A percentile compares a stretch with the other conserved stretches of the same genome.
Evolutionary conservation across 2,888 invertebrate genomes (phyloP).

Genomic region (Trachelus troglodyta): DNA sequence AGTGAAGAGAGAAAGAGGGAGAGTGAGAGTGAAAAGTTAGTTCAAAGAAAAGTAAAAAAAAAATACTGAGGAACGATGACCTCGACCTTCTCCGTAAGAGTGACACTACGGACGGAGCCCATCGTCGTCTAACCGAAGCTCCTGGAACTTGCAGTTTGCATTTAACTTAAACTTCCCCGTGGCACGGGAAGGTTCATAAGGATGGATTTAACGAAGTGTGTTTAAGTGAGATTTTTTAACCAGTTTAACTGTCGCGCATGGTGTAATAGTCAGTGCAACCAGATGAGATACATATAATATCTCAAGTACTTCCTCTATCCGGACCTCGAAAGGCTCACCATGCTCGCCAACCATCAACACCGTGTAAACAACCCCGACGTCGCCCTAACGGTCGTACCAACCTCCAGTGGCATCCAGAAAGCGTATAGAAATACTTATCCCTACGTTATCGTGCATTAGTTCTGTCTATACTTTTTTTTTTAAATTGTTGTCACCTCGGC

Average conservation of each 20-base stretch:
- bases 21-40: background rate
- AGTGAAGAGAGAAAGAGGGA: background rate
- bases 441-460: background rate
- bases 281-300: conserved; percentile 7
- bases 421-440: background rate
- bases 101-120: conserved; percentile 28
- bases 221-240: conserved; percentile 62
- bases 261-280: conserved; percentile 49
- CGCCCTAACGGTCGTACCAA: conserved; percentile 17
- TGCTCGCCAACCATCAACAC: conserved; percentile 8
- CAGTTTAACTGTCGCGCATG: conserved; percentile 62
- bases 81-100: conserved; percentile 11
- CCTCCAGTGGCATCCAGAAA: conserved; percentile 11
- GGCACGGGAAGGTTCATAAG: conserved; percentile 45
- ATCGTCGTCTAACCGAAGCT: conserved; percentile 38
- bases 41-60: conserved; percentile 28
- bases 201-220: conserved; percentile 61
- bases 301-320: background rate
- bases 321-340: conserved; percentile 5
- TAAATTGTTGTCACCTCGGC: background rate
- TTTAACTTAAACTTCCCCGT: conserved; percentile 53
- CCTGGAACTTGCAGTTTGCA: conserved; percentile 65
- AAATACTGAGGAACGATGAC: conserved; percentile 39
- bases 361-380: conserved; percentile 7
- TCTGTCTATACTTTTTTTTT: background rate